Percentiles rank a stretch among this genome's conserved stretches.
Evolutionary conservation across 2,888 invertebrate genomes (phyloP).

Genomic region (Chrysina gloriosa): DNA sequence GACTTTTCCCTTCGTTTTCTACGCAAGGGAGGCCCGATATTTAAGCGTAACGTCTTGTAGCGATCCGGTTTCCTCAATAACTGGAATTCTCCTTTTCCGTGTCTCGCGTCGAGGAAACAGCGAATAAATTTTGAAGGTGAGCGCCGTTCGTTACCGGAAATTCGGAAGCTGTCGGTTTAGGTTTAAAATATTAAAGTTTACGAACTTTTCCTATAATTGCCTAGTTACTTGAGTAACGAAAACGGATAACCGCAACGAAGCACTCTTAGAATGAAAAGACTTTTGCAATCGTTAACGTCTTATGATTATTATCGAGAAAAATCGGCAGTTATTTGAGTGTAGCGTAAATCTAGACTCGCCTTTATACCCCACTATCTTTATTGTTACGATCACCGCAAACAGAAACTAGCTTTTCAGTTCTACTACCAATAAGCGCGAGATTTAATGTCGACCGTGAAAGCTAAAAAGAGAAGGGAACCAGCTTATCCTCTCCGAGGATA

Average conservation of each 20-base stretch:
- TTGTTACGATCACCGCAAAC: conserved; percentile 25
- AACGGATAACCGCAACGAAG: background rate
- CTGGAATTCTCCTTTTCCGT: conserved; percentile 11
- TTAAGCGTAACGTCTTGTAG: conserved; percentile 28
- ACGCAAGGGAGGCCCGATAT: conserved; percentile 4
- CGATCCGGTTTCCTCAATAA: conserved; percentile 31
- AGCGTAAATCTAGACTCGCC: conserved; percentile 1
- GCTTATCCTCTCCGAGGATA: conserved; percentile 1
- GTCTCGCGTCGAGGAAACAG: background rate
- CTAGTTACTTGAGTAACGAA: background rate
- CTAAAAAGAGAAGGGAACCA: conserved; percentile 10
- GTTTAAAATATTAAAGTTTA: background rate
- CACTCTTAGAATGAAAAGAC: background rate
- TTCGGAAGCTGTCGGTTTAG: background rate
- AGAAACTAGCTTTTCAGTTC: conserved; percentile 34
- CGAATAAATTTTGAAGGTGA: conserved; percentile 21
- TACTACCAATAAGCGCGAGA: conserved; percentile 31
- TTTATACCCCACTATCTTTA: conserved; percentile 22
- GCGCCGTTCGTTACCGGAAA: background rate
- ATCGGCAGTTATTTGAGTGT: background rate
- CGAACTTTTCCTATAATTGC: background rate
- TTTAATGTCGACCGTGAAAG: conserved; percentile 29
- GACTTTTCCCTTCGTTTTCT: background rate
- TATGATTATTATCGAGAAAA: conserved; percentile 3
- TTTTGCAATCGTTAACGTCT: background rate